Conservation (phyloP, 64 coral and sea anemone species). For the Actinia equina region DNA sequence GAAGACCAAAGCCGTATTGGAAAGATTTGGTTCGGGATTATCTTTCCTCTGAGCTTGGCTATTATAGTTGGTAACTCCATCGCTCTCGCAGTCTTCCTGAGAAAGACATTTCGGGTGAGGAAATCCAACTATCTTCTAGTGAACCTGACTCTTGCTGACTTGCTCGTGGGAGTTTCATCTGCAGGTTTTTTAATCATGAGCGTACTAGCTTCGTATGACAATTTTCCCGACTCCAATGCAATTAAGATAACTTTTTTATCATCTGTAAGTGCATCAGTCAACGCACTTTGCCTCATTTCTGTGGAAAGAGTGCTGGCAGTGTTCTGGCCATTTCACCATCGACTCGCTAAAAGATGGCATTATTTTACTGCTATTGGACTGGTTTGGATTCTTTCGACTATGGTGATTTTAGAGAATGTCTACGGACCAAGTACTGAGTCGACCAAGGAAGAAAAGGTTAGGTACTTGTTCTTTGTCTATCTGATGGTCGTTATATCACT, state of each 20-base stretch:
- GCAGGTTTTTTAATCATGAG: too few species aligned
- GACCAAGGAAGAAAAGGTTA: too few species aligned
- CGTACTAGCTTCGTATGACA: too few species aligned
- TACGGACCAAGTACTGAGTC: too few species aligned
- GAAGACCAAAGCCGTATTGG: too few species aligned
- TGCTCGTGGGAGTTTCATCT: background rate
- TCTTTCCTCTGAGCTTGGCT: background rate
- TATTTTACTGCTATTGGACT: background rate
- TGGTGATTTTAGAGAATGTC: too few species aligned
- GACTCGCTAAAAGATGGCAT: background rate
- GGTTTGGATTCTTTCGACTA: background rate
- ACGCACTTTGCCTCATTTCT: background rate
- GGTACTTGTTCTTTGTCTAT: too few species aligned
- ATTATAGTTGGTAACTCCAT: background rate
- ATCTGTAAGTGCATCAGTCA: background rate
- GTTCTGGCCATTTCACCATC: background rate
- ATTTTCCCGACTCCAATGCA: background rate
- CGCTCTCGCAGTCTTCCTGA: background rate
- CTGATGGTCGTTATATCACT: background rate
- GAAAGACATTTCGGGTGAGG: background rate
- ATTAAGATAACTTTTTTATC: background rate
- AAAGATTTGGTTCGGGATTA: too few species aligned
- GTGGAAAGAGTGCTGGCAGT: background rate
- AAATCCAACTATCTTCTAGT: slow-evolving; percentile 12
- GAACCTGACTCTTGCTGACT: background rate